Evolutionary conservation across 2,888 invertebrate genomes (phyloP), one percentile per base, ranked within the genome.

Genomic region (Metacarcinus magister): DNA sequence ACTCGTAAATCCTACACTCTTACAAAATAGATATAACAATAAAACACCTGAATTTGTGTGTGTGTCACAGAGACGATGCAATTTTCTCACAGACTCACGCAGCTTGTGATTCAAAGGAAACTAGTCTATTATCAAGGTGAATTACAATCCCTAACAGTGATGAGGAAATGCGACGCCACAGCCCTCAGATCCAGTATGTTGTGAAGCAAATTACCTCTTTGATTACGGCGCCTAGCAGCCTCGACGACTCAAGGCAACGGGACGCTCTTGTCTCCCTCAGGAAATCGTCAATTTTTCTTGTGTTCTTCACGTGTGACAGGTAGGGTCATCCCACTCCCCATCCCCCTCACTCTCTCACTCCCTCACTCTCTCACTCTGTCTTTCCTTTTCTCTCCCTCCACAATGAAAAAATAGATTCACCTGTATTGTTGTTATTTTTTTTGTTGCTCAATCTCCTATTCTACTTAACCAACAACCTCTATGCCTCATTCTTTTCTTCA

Each of bases 251-350:
- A 87, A 87, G 87, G 87, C 87, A 87, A 87, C 87, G 87, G 87
- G 39, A 87, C 32, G 87, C 87, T 87, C 87, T 87, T 87, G 87
- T 87, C 87, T 87, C 87, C 87, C 16, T 87, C 87, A 87, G 87
- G 87, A 87, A 87, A 87, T 87, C 87, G 87, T 39, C 87, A 87
- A 87, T 87, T 87, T 87, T 87, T 87, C 87, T 87, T 87, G 87
- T 87, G 87, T 87, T 87, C 87, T 87, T 87, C 87, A 87, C 39
- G 87, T 87, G 87, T 87, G 87, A 87, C 87, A 87, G 87, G 87
- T 87, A 39, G 87, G 32, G 87, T 87, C 87, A 87, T 87, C 46
- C 48, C 28, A 19, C 89, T 92, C 16, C 46, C n/a, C 13, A 19
- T 48, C 48, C n/a, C 39, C 75, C 82, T 48, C 43, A 19, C 48